Percentiles rank a stretch among this genome's conserved stretches.
phyloP scores from a whole-genome alignment of 2,888 invertebrate genomes.

The Tipula lateralis region DNA sequence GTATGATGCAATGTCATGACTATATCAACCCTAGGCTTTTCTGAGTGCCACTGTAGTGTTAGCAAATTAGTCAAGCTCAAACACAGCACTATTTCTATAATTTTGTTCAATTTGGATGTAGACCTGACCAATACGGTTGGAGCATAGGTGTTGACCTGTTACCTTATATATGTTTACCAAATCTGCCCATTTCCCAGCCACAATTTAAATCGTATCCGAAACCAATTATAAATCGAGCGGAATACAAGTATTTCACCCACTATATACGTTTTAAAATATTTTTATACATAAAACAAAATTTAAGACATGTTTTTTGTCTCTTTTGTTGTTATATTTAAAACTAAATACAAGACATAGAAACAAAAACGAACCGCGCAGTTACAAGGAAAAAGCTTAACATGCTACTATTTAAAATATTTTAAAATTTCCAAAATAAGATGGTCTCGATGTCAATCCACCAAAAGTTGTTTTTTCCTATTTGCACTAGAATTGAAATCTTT shows the following conservation, averaged over 20 bases:
- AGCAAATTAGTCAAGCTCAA: too few relatives aligned
- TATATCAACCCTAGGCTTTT: too few relatives aligned
- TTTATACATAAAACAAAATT: not conserved
- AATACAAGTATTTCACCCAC: not conserved
- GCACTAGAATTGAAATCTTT: conserved; percentile 15
- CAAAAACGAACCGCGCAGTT: not conserved
- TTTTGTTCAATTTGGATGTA: too few relatives aligned
- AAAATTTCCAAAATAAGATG: not conserved
- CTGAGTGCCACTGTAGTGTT: too few relatives aligned
- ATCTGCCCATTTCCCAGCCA: too few relatives aligned
- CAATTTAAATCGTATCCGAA: too few relatives aligned
- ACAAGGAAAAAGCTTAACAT: not conserved
- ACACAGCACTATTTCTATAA: too few relatives aligned
- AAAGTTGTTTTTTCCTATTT: not conserved
- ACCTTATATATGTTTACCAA: too few relatives aligned
- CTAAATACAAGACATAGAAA: not conserved
- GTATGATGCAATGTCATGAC: too few relatives aligned
- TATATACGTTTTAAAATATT: not conserved
- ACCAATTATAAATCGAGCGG: too few relatives aligned
- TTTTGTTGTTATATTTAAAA: not conserved
- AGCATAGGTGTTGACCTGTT: too few relatives aligned
- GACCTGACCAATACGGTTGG: too few relatives aligned
- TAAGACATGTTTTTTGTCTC: not conserved
- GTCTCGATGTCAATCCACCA: not conserved
- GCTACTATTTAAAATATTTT: not conserved